Conservation (phyloP, 2,888 invertebrate species). For the Sarcophaga caerulescens region DNA sequence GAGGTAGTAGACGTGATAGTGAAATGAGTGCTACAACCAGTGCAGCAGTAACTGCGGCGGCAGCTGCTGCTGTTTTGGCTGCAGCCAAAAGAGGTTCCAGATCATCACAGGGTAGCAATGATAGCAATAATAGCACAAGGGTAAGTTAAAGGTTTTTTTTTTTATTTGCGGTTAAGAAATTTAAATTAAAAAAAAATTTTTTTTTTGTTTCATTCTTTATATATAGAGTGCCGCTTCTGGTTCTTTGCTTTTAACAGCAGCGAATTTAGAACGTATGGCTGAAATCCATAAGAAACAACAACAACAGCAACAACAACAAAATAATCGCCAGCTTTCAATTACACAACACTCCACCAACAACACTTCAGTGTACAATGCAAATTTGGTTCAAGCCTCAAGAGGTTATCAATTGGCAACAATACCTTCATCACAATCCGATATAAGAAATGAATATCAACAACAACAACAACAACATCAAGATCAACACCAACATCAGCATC, state of each 20-base stretch:
- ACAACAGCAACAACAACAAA: constrained; percentile 73
- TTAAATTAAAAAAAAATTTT: background rate
- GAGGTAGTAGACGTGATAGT: constrained; percentile 57
- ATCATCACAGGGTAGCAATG: constrained; percentile 87
- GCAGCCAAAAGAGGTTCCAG: constrained; percentile 83
- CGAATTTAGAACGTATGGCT: constrained; percentile 85
- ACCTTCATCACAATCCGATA: constrained; percentile 23
- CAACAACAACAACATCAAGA: constrained; percentile 68
- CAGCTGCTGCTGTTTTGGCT: constrained; percentile 60
- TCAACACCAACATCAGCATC: constrained; percentile 57
- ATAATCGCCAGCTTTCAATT: constrained; percentile 42
- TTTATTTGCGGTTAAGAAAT: background rate
- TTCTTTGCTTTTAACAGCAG: constrained; percentile 89
- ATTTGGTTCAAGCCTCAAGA: constrained; percentile 72
- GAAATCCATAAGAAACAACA: constrained; percentile 82
- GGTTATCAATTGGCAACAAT: constrained; percentile 46
- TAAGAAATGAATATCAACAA: constrained; percentile 14
- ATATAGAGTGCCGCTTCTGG: constrained; percentile 90
- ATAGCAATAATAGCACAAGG: constrained; percentile 89
- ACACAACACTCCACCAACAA: background rate
- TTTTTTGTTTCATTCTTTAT: constrained; percentile 21
- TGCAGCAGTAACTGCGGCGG: constrained; percentile 71
- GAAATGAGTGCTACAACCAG: constrained; percentile 71
- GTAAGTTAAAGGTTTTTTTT: constrained; percentile 83
- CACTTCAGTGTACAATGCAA: constrained; percentile 72